A percentile compares a stretch with the other conserved stretches of the same genome.
Evolutionary conservation across 2,797 vertebrate species (phyloP).

Genomic region (Chelon auratus): DNA sequence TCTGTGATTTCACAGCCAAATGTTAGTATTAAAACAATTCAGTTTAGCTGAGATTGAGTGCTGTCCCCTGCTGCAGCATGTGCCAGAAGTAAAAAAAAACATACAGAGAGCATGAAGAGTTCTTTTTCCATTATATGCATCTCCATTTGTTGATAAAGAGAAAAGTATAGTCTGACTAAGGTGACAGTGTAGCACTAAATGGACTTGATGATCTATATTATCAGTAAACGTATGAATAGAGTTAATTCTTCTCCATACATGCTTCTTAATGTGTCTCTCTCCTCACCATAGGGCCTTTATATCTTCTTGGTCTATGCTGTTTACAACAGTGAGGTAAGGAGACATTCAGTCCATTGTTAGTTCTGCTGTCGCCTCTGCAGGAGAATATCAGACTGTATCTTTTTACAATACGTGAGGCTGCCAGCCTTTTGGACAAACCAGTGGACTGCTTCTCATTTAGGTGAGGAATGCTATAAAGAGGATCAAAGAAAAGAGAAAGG

Average conservation of each 20-base stretch:
- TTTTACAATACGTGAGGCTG: slow-evolving; percentile 41
- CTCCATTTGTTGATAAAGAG: slow-evolving; percentile 16
- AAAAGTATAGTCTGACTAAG: slow-evolving; percentile 27
- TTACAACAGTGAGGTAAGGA: slow-evolving; percentile 92
- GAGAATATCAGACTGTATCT: slow-evolving; percentile 47
- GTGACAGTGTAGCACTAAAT: slow-evolving; percentile 26
- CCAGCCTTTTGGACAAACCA: slow-evolving; percentile 41
- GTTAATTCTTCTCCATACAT: slow-evolving; percentile 27
- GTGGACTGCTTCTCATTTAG: slow-evolving; percentile 75
- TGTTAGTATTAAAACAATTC: neutral
- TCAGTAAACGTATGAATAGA: slow-evolving; percentile 44
- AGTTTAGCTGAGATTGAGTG: slow-evolving; percentile 3
- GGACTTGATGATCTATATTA: slow-evolving; percentile 18
- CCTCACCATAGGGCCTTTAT: slow-evolving; percentile 88
- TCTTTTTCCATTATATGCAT: slow-evolving; percentile 17
- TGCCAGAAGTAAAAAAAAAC: slow-evolving; percentile 33
- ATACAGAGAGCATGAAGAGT: neutral
- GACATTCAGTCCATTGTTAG: slow-evolving; percentile 40
- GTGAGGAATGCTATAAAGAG: slow-evolving; percentile 91
- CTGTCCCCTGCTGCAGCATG: slow-evolving; percentile 12
- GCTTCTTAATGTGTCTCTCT: slow-evolving; percentile 28
- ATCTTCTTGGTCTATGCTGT: slow-evolving; percentile 93
- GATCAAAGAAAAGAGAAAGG: slow-evolving; percentile 92
- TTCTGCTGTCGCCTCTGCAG: neutral
- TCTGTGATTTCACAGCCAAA: no score